These are phyloP conservation scores for Hymenochirus boettgeri DNA, from an alignment of 2,113 vertebrate species.

Conservation along the genomic window DNA sequence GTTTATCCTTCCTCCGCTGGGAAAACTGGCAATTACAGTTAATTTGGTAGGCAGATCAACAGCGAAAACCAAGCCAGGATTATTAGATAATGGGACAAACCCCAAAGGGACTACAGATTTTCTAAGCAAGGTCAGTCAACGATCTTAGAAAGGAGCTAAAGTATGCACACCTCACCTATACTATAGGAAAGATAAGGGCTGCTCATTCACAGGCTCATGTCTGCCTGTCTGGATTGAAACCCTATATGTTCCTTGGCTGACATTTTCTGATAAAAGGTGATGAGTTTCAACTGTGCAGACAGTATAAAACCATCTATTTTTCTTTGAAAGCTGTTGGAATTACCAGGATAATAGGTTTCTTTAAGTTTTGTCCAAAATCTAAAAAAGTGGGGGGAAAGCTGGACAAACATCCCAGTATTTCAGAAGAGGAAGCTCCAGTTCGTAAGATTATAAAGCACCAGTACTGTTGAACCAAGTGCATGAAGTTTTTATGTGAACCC, in stretches of 20 bases:
- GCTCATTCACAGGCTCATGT: slow-evolving; percentile 19
- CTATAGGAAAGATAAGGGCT: slow-evolving; percentile 26
- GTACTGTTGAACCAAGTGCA: too few relatives aligned
- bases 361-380: too few relatives aligned
- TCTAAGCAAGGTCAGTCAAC: slow-evolving; percentile 43
- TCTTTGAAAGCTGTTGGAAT: too few relatives aligned
- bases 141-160: slow-evolving; percentile 29
- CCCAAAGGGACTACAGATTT: slow-evolving; percentile 30
- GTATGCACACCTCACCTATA: slow-evolving; percentile 21
- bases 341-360: too few relatives aligned
- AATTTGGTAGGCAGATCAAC: slow-evolving; percentile 4
- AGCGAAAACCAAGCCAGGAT: slow-evolving; percentile 1
- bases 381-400: too few relatives aligned
- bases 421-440: too few relatives aligned
- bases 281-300: slow-evolving; percentile 4
- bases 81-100: slow-evolving; percentile 37
- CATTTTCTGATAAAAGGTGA: slow-evolving; percentile 37
- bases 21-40: slow-evolving; percentile 10
- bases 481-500: too few relatives aligned
- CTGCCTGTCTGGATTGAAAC: slow-evolving; percentile 24
- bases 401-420: too few relatives aligned
- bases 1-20: background rate
- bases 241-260: slow-evolving; percentile 30
- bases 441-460: too few relatives aligned
- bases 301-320: too few relatives aligned